phyloP scores from a whole-genome alignment of 2,797 vertebrate species.

The Ispidina picta region DNA sequence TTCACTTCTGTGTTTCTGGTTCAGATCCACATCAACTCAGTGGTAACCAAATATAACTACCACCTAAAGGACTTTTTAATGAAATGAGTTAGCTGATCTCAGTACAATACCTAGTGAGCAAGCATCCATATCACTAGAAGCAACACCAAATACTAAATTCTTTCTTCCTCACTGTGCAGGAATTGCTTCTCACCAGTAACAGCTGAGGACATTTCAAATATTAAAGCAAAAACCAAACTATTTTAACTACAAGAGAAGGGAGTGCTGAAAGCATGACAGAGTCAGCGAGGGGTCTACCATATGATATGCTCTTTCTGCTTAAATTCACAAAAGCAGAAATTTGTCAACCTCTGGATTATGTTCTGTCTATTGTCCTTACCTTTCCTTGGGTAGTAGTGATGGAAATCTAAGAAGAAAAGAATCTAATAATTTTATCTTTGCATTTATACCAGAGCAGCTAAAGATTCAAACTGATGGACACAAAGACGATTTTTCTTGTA shows the following conservation, averaged over 20 bases:
- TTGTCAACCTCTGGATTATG: not conserved
- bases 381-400: not conserved
- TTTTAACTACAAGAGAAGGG: not conserved
- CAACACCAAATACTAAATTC: not conserved
- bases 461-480: not conserved
- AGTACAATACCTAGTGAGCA: not conserved
- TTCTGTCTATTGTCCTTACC: not conserved
- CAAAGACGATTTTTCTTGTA: not conserved
- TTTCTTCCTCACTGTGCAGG: not conserved
- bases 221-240: not conserved
- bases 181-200: not conserved
- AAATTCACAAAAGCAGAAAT: not conserved
- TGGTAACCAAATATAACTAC: constrained; percentile 57
- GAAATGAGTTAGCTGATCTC: constrained; percentile 30
- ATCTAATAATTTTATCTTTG: not conserved
- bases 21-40: constrained; percentile 51
- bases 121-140: not conserved
- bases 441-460: not conserved
- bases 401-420: not conserved
- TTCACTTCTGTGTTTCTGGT: constrained; percentile 65
- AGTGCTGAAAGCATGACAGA: not conserved
- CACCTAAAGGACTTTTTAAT: constrained; percentile 50
- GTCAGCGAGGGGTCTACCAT: not conserved
- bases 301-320: not conserved
- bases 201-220: not conserved